Evolutionary conservation across 2,797 vertebrate species (phyloP).

Genomic region (Sebastes hubbsi): DNA sequence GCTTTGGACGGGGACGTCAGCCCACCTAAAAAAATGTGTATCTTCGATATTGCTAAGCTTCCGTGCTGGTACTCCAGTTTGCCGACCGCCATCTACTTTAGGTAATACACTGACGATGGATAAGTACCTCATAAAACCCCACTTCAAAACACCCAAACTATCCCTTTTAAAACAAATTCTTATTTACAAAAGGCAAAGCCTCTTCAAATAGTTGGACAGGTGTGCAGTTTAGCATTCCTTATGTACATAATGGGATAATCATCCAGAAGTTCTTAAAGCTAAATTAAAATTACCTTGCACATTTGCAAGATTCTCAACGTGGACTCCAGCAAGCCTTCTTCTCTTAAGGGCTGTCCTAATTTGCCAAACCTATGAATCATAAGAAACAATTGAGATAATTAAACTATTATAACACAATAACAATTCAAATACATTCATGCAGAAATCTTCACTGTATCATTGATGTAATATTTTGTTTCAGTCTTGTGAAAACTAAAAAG

Average conservation of each 20-base stretch:
- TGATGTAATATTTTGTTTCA: neutral
- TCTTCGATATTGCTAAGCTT: rapidly evolving
- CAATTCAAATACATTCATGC: neutral
- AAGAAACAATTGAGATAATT: neutral
- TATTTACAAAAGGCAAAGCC: neutral
- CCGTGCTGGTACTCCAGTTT: no score
- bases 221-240: neutral
- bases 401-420: neutral
- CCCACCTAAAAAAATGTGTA: no score
- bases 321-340: constrained; percentile 69
- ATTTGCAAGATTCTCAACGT: constrained; percentile 88
- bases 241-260: neutral
- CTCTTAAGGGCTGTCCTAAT: constrained; percentile 81
- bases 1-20: no score
- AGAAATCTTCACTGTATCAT: neutral
- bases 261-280: neutral
- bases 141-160: no score
- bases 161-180: neutral
- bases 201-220: neutral
- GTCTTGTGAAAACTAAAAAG: neutral
- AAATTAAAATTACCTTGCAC: constrained; percentile 85
- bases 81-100: no score
- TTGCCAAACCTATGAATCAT: constrained; percentile 77
- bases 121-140: no score
- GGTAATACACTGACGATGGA: no score